Conservation (phyloP, 1,140 invertebrate genomes). For the Achroia grisella region DNA sequence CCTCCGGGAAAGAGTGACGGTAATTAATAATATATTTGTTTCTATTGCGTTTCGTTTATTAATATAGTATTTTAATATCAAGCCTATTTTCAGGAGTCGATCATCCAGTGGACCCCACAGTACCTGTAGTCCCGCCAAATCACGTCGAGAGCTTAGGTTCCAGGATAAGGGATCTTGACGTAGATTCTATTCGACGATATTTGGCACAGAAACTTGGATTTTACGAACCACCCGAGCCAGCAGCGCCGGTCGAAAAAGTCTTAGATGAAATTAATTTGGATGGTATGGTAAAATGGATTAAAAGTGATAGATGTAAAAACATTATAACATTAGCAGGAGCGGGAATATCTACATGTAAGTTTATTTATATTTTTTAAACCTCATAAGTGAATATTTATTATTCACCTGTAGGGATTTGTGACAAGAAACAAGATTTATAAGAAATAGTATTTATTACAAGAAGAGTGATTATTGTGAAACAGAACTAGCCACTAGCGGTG, state of each 20-base stretch:
- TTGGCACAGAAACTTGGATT: conserved; percentile 67
- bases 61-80: neutral
- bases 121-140: conserved; percentile 46
- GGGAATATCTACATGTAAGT: conserved; percentile 95
- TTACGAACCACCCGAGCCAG: conserved; percentile 38
- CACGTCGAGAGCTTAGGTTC: conserved; percentile 36
- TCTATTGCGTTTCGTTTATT: neutral
- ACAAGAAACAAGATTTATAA: too few species aligned
- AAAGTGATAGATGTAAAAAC: conserved; percentile 85
- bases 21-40: conserved; percentile 18
- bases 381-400: too few species aligned
- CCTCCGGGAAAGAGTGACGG: conserved; percentile 58
- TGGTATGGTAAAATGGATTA: conserved; percentile 66
- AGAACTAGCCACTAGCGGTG: too few species aligned
- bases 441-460: too few species aligned
- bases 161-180: conserved; percentile 55
- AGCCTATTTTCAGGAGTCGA: conserved; percentile 21
- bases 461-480: too few species aligned
- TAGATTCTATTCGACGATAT: conserved; percentile 61
- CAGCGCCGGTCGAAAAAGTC: conserved; percentile 46
- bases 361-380: too few species aligned
- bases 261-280: conserved; percentile 63
- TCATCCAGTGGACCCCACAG: conserved; percentile 24
- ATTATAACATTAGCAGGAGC: conserved; percentile 95
- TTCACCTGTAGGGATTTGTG: too few species aligned